phyloP scores from a whole-genome alignment of 2,888 invertebrate species.

The Drosophila mimetica region DNA sequence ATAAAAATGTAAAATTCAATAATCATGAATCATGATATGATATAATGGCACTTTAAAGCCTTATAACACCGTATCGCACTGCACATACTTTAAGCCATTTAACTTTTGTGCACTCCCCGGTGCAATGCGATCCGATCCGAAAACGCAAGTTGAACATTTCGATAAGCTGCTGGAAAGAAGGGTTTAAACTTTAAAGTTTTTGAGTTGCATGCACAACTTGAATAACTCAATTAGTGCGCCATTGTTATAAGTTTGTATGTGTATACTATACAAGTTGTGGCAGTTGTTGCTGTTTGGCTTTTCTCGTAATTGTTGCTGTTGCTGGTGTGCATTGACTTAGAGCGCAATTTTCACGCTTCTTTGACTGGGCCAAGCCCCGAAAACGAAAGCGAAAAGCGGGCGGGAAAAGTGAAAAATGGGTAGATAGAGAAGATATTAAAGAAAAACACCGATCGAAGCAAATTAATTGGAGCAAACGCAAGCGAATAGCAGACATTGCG shows the following conservation, averaged over 20 bases:
- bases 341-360: constrained; percentile 69
- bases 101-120: background rate
- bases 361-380: constrained; percentile 42
- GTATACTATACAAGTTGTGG: background rate
- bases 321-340: constrained; percentile 49
- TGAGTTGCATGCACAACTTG: constrained; percentile 47
- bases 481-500: background rate
- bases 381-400: constrained; percentile 59
- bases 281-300: constrained; percentile 20
- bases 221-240: constrained; percentile 71
- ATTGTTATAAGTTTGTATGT: constrained; percentile 21
- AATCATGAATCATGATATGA: too few relatives aligned
- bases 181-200: constrained; percentile 17
- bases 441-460: constrained; percentile 7
- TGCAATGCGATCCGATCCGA: background rate
- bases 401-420: constrained; percentile 58
- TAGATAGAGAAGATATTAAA: background rate
- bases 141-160: constrained; percentile 30
- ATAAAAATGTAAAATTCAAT: too few relatives aligned
- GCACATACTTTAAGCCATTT: background rate
- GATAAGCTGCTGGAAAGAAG: constrained; percentile 33
- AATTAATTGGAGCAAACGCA: constrained; percentile 29
- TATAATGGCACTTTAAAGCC: background rate
- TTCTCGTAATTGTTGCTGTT: constrained; percentile 29
- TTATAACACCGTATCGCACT: background rate